Percentiles rank a stretch among this genome's conserved stretches.
These are phyloP conservation scores for Lucifuga dentata DNA, from an alignment of 2,113 vertebrate species.

Conservation along the genomic window DNA sequence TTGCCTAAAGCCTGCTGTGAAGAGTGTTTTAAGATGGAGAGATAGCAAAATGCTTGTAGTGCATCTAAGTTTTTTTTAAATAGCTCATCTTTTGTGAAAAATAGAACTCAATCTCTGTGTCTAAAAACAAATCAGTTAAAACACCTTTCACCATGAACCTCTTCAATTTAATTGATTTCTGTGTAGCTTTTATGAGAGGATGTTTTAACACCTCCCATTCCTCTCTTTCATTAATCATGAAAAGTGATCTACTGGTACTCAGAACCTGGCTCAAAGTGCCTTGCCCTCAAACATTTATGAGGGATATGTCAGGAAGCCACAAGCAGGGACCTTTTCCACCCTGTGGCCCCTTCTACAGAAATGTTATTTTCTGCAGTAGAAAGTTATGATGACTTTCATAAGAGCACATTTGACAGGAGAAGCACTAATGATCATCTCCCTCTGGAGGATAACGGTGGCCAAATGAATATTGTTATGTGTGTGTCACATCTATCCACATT, in stretches of 20 bases:
- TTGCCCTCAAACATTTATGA: slow-evolving; percentile 38
- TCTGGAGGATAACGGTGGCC: slow-evolving; percentile 27
- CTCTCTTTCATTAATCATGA: slow-evolving; percentile 19
- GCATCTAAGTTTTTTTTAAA: slow-evolving; percentile 10
- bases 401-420: slow-evolving; percentile 50
- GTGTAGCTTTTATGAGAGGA: background rate
- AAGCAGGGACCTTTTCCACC: background rate
- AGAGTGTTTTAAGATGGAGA: slow-evolving; percentile 46
- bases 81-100: background rate
- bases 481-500: slow-evolving; percentile 53
- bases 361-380: slow-evolving; percentile 8
- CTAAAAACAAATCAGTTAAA: slow-evolving; percentile 26
- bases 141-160: too few species aligned
- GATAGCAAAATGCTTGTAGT: slow-evolving; percentile 19
- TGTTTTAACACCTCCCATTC: slow-evolving; percentile 2
- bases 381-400: slow-evolving; percentile 26
- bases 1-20: slow-evolving; percentile 44
- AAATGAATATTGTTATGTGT: slow-evolving; percentile 53
- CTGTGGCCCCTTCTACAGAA: background rate
- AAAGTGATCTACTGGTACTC: slow-evolving; percentile 22
- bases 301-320: slow-evolving; percentile 5
- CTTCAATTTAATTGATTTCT: slow-evolving; percentile 19
- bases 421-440: slow-evolving; percentile 53
- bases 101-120: background rate
- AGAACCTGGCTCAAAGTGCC: slow-evolving; percentile 7